Percentiles rank a stretch among this genome's conserved stretches.
Conservation (phyloP, 1,140 invertebrate genomes). For the Vanessa tameamea region DNA sequence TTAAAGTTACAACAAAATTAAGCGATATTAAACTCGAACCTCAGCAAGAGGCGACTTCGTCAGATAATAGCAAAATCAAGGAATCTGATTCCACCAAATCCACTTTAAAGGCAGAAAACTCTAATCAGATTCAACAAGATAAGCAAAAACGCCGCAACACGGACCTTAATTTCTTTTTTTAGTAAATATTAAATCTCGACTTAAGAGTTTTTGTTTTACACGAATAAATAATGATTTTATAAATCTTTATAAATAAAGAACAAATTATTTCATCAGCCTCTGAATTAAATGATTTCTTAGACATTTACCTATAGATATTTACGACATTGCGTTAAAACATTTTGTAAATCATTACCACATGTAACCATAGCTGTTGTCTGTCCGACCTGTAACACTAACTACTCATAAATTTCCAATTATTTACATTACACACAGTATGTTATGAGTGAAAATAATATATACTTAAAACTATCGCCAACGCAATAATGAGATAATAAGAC, state of each 20-base stretch:
- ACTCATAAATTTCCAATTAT: too few species aligned
- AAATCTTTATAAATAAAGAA: background rate
- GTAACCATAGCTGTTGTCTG: too few species aligned
- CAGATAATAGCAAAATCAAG: slow-evolving; percentile 10
- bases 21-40: background rate
- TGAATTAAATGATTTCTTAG: too few species aligned
- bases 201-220: background rate
- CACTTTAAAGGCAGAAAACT: slow-evolving; percentile 17
- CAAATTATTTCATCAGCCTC: too few species aligned
- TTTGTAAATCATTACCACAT: too few species aligned
- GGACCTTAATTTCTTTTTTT: slow-evolving; percentile 22
- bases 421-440: too few species aligned
- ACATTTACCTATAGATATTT: too few species aligned
- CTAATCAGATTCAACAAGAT: slow-evolving; percentile 5
- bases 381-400: too few species aligned
- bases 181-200: background rate
- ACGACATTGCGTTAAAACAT: too few species aligned
- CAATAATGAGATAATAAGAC: too few species aligned
- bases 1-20: slow-evolving; percentile 5
- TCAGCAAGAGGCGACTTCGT: background rate
- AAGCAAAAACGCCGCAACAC: slow-evolving; percentile 7
- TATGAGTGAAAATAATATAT: too few species aligned
- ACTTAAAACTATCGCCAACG: too few species aligned
- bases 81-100: background rate
- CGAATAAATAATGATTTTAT: background rate